phyloP scores from a whole-genome alignment of 2,113 vertebrate genomes.

The Tyrannus savana region DNA sequence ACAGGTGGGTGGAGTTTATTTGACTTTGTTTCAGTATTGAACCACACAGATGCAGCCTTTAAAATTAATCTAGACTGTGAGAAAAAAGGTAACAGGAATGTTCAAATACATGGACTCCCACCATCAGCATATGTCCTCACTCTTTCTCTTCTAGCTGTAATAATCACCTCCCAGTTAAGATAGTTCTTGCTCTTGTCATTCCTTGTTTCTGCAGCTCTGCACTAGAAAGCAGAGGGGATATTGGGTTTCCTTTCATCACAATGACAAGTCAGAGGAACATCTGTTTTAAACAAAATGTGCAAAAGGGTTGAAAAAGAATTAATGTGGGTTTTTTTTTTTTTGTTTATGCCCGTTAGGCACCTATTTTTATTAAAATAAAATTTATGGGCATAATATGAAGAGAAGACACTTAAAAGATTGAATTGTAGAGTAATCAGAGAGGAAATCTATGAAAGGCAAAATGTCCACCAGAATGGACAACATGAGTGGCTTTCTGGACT shows the following conservation, averaged over 20 bases:
- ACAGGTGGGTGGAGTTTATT: constrained; percentile 66
- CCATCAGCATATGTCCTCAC: not conserved
- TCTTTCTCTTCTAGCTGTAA: not conserved
- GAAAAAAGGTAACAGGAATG: constrained; percentile 12
- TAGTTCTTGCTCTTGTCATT: not conserved
- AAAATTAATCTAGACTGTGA: constrained; percentile 33
- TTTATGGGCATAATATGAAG: constrained; percentile 68
- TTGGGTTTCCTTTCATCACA: constrained; percentile 59
- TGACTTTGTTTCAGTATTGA: constrained; percentile 21
- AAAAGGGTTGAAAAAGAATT: constrained; percentile 45
- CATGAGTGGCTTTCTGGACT: not conserved
- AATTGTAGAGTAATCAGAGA: constrained; percentile 17
- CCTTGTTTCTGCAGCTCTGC: constrained; percentile 49
- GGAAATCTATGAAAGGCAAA: constrained; percentile 48
- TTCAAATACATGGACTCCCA: not conserved
- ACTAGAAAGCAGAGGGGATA: constrained; percentile 36
- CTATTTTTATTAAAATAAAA: constrained; percentile 77
- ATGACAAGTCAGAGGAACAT: constrained; percentile 64
- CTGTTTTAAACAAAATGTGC: constrained; percentile 64
- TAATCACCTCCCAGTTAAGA: not conserved
- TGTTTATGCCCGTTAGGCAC: constrained; percentile 65
- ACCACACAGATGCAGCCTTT: constrained; percentile 1
- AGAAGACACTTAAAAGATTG: constrained; percentile 44
- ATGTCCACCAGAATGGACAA: constrained; percentile 9
- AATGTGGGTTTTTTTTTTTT: not conserved